Evolutionary conservation across 1,140 invertebrate species (phyloP).

Genomic region (Hypothenemus hampei): DNA sequence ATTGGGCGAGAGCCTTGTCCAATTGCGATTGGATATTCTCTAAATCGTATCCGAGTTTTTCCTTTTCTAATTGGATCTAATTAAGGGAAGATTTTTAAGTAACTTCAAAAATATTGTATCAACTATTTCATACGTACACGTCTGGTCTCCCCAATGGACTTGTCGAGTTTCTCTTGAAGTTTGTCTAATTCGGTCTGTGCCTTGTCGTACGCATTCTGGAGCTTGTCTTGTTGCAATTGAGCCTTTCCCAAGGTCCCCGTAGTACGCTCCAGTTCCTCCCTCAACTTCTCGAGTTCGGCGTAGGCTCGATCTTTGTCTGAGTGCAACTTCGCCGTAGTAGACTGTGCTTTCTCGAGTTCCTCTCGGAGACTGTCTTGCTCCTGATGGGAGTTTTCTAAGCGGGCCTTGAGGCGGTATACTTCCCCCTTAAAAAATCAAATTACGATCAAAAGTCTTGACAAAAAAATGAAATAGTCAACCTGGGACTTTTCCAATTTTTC

Average conservation of each 20-base stretch:
- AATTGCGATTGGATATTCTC: slow-evolving; percentile 84
- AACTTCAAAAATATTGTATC: neutral
- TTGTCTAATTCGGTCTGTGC: slow-evolving; percentile 88
- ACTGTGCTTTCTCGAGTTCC: slow-evolving; percentile 77
- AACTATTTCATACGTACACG: slow-evolving; percentile 54
- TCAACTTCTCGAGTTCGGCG: slow-evolving; percentile 76
- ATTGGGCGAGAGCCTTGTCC: slow-evolving; percentile 82
- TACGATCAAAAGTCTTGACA: neutral
- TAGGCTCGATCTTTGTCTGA: slow-evolving; percentile 82
- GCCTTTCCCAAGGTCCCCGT: slow-evolving; percentile 84
- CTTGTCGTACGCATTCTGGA: slow-evolving; percentile 81
- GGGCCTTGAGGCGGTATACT: slow-evolving; percentile 87
- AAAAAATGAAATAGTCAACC: slow-evolving; percentile 17
- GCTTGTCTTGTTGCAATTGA: slow-evolving; percentile 84
- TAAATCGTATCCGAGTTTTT: slow-evolving; percentile 83
- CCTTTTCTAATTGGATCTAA: slow-evolving; percentile 83
- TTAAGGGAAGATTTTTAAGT: slow-evolving; percentile 11
- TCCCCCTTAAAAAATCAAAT: slow-evolving; percentile 55
- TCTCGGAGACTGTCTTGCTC: slow-evolving; percentile 89
- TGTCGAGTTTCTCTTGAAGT: slow-evolving; percentile 79
- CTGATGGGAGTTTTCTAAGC: slow-evolving; percentile 88
- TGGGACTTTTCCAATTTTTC: slow-evolving; percentile 92
- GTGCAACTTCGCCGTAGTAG: slow-evolving; percentile 71
- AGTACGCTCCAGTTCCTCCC: slow-evolving; percentile 83
- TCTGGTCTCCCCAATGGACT: slow-evolving; percentile 71